Base-by-base conservation (phyloP, 2,113 vertebrate species). In the Parus major region DNA sequence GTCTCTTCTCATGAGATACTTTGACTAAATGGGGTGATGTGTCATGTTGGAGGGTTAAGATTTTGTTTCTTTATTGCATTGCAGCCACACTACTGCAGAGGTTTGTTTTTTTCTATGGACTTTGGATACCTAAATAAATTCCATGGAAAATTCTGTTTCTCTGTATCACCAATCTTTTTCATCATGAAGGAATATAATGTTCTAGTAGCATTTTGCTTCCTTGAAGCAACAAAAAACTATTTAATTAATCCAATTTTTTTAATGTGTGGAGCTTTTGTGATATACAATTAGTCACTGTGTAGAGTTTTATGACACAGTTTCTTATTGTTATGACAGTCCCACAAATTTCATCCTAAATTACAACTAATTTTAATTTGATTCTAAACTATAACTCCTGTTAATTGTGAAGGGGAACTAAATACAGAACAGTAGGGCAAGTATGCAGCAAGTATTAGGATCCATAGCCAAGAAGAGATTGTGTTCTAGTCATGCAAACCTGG, bases 241-340 rank as follows among this genome's bases (percentile, higher is more conserved):
- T 68, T 81, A 73, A 82, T 90, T 80, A 60, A 64, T 78, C 15
- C 1, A 4, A 42, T 63, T 81, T 64, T 82, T 77, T 83, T 5
- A 77, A 69, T 65, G 19, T 0, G 0, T 77, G 42, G 13, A 42
- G 10, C 6, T 53, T 86, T 93, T 80, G 20, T 86, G 46, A 76
- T 71, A 71, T 39, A 41, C 18, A 41, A 10, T n/a, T 82, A 61
- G 18, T 27, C 9, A 57, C 39, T 73, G 31, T 23, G 17, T 20
- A 50, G 71, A 29, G n/a, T 86, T 95, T 92, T 81, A 95, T 76
- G 41, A 69, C 47, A 22, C 14, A 69, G 49, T 83, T 95, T 88
- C 72, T 93, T 86, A 70, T 66, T 0, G 0, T 6, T 29, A 29
- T 81, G 50, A 61, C 0, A 2, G 15, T 49, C 42, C 7, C 35